Conservation (phyloP, 2,797 vertebrate genomes). For the Salarias fasciatus region DNA sequence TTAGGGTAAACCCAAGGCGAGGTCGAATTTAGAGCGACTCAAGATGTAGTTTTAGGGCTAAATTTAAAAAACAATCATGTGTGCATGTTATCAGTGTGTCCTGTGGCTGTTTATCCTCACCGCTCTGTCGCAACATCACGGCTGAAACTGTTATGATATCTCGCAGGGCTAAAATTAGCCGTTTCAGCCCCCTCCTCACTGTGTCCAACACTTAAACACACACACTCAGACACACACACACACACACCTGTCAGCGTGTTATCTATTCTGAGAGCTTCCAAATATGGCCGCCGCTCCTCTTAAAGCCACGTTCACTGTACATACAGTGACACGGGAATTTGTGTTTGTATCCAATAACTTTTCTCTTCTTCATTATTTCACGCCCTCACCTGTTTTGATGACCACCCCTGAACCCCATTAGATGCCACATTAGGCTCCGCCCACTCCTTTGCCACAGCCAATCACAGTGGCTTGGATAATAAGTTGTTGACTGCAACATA, state of each 20-base stretch:
- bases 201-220: conserved; percentile 13
- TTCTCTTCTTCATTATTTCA: not conserved
- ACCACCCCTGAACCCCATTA: no score
- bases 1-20: no score
- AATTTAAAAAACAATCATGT: no score
- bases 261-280: conserved; percentile 56
- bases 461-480: no score
- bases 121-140: conserved; percentile 30
- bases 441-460: no score
- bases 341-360: not conserved
- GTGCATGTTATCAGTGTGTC: conserved; percentile 2
- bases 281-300: conserved; percentile 40
- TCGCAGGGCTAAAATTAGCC: no score
- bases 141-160: no score
- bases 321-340: not conserved
- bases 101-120: conserved; percentile 18
- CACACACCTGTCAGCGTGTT: conserved; percentile 57
- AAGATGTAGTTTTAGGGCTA: no score
- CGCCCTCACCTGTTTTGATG: not conserved
- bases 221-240: conserved; percentile 2
- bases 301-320: conserved; percentile 1
- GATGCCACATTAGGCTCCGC: no score
- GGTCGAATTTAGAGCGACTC: no score
- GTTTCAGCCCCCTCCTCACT: no score
- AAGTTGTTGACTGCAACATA: no score